A percentile compares a stretch with the other conserved stretches of the same genome.
These are phyloP conservation scores for Thaumetopoea pityocampa DNA, from an alignment of 1,140 invertebrate genomes.

Conservation along the genomic window DNA sequence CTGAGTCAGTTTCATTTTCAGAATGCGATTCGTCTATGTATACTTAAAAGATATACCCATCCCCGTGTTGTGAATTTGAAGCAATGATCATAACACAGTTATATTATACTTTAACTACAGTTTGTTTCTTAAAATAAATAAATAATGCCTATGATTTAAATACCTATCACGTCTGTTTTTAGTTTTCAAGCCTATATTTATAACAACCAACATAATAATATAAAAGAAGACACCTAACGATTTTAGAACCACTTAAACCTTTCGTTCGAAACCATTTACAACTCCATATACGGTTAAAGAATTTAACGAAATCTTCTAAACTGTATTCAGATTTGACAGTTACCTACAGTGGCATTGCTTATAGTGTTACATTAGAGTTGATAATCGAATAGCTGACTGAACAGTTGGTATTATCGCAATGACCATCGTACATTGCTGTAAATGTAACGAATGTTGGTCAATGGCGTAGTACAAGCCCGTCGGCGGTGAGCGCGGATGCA, in stretches of 20 bases:
- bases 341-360: conserved; percentile 51
- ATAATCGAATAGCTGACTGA: conserved; percentile 21
- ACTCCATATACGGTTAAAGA: conserved; percentile 28
- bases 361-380: conserved; percentile 42
- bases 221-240: conserved; percentile 1
- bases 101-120: no score
- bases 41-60: no score
- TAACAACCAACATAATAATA: no score
- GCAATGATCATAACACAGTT: no score
- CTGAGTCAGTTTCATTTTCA: no score
- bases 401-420: conserved; percentile 16
- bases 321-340: conserved; percentile 50
- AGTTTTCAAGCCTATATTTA: no score
- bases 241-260: conserved; percentile 17
- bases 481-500: conserved; percentile 37
- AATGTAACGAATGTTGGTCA: conserved; percentile 19
- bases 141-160: no score
- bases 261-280: conserved; percentile 23
- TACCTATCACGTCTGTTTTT: no score
- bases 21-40: no score
- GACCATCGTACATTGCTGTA: conserved; percentile 37
- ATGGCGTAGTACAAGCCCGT: conserved; percentile 16
- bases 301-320: conserved; percentile 49
- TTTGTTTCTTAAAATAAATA: no score
- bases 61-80: no score